These are phyloP conservation scores for Drosophila formosana DNA, from an alignment of 2,888 invertebrate genomes.

Conservation along the genomic window DNA sequence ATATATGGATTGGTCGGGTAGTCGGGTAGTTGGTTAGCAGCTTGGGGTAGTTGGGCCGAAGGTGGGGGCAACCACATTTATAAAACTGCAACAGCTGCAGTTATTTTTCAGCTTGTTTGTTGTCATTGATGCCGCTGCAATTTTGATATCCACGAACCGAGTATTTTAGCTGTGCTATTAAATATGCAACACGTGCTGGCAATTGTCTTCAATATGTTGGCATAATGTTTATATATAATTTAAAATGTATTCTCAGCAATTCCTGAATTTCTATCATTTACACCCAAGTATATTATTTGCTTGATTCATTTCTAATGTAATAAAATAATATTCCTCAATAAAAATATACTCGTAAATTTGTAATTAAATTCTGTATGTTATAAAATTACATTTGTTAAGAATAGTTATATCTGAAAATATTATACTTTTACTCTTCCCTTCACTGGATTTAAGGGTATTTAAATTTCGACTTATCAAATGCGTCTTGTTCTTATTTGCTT, in stretches of 20 bases:
- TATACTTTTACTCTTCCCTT: too few relatives aligned
- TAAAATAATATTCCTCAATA: too few relatives aligned
- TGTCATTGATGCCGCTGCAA: slow-evolving; percentile 51
- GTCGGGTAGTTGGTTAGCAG: slow-evolving; percentile 3
- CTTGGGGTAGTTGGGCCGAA: slow-evolving; percentile 4
- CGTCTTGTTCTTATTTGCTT: background rate
- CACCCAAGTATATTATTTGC: too few relatives aligned
- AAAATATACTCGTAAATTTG: too few relatives aligned
- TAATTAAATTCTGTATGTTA: too few relatives aligned
- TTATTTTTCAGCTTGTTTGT: slow-evolving; percentile 77
- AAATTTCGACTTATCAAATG: background rate
- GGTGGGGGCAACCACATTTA: slow-evolving; percentile 64
- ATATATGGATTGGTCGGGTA: slow-evolving; percentile 4
- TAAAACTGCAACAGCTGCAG: slow-evolving; percentile 79
- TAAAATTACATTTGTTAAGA: too few relatives aligned
- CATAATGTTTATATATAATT: background rate
- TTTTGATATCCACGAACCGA: slow-evolving; percentile 27
- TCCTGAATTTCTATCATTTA: too few relatives aligned
- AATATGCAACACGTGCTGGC: background rate
- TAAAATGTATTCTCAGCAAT: background rate
- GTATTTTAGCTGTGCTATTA: background rate
- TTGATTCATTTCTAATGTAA: too few relatives aligned
- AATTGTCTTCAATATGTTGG: too few relatives aligned
- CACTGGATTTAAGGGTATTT: slow-evolving; percentile 33
- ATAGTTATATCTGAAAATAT: too few relatives aligned